A percentile compares a stretch with the other conserved stretches of the same genome.
phyloP scores from a whole-genome alignment of 2,113 vertebrate genomes.

The Chamaea fasciata region DNA sequence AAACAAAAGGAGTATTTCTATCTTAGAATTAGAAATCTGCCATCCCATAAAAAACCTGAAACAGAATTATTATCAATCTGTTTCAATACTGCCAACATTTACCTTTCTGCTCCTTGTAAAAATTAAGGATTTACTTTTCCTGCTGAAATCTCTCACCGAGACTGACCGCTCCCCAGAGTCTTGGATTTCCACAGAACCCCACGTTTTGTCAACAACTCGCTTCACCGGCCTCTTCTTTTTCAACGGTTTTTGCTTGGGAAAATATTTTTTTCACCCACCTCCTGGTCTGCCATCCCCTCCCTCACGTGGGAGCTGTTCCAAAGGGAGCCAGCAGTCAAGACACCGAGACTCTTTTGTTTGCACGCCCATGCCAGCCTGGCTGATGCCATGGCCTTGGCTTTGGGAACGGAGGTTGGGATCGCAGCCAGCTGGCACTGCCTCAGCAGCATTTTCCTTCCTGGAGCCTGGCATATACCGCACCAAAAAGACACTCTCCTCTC shows the following conservation, averaged over 20 bases:
- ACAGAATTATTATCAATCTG: not conserved
- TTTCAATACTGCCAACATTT: not conserved
- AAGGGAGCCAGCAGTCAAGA: not conserved
- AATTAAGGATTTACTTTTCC: not conserved
- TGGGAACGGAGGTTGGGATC: not conserved
- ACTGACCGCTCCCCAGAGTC: not conserved
- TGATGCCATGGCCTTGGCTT: slow-evolving; percentile 24
- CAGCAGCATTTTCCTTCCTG: not conserved
- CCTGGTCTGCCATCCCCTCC: not conserved
- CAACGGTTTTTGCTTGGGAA: not conserved
- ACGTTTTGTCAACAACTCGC: not conserved
- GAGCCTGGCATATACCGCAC: not conserved
- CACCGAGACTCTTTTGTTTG: not conserved
- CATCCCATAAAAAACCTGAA: not conserved
- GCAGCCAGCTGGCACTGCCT: not conserved
- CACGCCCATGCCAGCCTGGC: not conserved
- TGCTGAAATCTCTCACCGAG: not conserved
- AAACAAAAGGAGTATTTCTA: not conserved
- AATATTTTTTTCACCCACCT: not conserved
- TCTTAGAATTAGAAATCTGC: not conserved
- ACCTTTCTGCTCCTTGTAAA: not conserved
- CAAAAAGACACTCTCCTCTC: slow-evolving; percentile 5
- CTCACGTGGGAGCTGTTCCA: not conserved
- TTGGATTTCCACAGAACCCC: not conserved
- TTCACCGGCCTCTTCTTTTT: not conserved